Evolutionary conservation across 2,113 vertebrate species (phyloP).

Genomic region (Odontesthes bonariensis): DNA sequence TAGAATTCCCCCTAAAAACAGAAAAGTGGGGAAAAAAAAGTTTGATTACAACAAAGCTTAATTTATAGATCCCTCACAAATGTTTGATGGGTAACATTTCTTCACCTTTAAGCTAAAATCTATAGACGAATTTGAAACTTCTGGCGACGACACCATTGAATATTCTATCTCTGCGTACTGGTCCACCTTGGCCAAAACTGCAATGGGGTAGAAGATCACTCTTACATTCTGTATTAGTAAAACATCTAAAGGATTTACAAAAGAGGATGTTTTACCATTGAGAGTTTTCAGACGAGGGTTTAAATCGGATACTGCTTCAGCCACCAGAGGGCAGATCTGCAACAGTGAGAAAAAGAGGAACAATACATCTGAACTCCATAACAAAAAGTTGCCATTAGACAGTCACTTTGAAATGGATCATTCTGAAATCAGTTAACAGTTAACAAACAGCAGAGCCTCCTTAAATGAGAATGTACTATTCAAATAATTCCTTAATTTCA

Average conservation of each 20-base stretch:
- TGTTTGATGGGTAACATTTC: background rate
- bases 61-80: background rate
- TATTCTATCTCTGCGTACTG: constrained; percentile 83
- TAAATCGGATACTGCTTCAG: constrained; percentile 61
- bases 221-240: background rate
- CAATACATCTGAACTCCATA: background rate
- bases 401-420: no score
- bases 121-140: constrained; percentile 64
- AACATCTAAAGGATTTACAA: background rate
- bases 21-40: background rate
- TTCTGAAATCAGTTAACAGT: no score
- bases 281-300: constrained; percentile 81
- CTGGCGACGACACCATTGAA: constrained; percentile 77
- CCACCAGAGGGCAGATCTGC: constrained; percentile 82
- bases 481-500: no score
- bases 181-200: constrained; percentile 82
- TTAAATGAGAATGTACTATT: no score
- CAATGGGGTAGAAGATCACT: constrained; percentile 7
- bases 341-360: constrained; percentile 34
- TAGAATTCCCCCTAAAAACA: constrained; percentile 82
- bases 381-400: background rate
- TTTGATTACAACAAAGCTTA: fast-evolving
- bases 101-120: constrained; percentile 80
- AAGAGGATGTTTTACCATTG: constrained; percentile 72
- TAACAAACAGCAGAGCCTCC: no score